These are phyloP conservation scores for Cerceris ruficornis DNA, from an alignment of 2,888 invertebrate genomes.

Conservation along the genomic window DNA sequence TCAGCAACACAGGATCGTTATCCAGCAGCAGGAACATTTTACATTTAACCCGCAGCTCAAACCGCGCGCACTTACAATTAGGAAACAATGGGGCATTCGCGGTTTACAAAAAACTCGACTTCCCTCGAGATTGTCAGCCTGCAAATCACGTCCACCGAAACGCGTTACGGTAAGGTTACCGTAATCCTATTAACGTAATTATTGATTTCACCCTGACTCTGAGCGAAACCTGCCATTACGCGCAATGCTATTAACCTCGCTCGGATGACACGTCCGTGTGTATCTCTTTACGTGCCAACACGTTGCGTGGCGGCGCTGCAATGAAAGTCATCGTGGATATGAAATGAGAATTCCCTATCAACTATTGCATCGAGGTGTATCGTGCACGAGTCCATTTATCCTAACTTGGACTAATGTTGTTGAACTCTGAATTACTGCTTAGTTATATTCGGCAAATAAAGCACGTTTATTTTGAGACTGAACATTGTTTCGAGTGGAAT, in stretches of 20 bases:
- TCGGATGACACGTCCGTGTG: slow-evolving; percentile 35
- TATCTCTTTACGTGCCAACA: slow-evolving; percentile 5
- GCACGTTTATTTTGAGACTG: too few relatives aligned
- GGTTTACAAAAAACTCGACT: slow-evolving; percentile 42
- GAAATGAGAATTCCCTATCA: neutral
- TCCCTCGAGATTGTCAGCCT: slow-evolving; percentile 59
- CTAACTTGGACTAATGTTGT: too few relatives aligned
- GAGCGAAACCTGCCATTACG: slow-evolving; percentile 47
- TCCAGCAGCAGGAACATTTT: too few relatives aligned
- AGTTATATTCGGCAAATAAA: too few relatives aligned
- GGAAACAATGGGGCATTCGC: slow-evolving; percentile 47
- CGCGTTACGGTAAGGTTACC: slow-evolving; percentile 58
- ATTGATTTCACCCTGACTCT: slow-evolving; percentile 61
- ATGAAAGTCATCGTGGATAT: neutral
- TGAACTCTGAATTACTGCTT: too few relatives aligned
- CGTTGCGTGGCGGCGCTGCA: slow-evolving; percentile 1
- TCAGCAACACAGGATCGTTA: too few relatives aligned
- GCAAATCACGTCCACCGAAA: slow-evolving; percentile 61
- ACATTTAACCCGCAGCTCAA: neutral
- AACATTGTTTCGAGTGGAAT: too few relatives aligned
- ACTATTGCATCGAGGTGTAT: neutral
- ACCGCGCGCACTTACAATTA: slow-evolving; percentile 39
- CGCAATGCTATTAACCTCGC: slow-evolving; percentile 53
- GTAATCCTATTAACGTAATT: slow-evolving; percentile 67
- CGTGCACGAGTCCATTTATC: neutral